These are phyloP conservation scores for Dicrostonyx torquatus DNA, from an alignment of 2,797 vertebrate genomes.

Conservation along the genomic window DNA sequence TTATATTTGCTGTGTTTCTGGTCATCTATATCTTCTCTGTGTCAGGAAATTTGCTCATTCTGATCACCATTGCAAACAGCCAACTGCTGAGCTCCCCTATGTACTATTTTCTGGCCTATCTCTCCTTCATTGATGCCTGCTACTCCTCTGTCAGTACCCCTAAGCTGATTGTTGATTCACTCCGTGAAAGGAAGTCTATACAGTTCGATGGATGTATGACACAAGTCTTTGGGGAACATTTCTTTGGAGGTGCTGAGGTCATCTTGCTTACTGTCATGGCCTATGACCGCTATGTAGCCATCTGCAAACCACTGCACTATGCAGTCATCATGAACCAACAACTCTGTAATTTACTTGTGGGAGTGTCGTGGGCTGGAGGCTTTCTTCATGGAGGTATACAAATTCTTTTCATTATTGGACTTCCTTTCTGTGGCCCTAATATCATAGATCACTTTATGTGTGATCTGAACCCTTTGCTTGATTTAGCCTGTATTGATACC, in stretches of 20 bases:
- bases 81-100: conserved; percentile 20
- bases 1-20: conserved; percentile 71
- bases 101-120: conserved; percentile 70
- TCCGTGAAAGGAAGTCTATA: conserved; percentile 64
- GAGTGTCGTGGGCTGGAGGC: neutral
- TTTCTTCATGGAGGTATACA: conserved; percentile 53
- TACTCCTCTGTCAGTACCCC: conserved; percentile 65
- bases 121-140: conserved; percentile 73
- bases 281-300: conserved; percentile 78
- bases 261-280: conserved; percentile 75
- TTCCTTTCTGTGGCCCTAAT: conserved; percentile 57
- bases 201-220: conserved; percentile 48
- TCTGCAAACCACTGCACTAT: conserved; percentile 78
- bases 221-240: conserved; percentile 67
- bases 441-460: conserved; percentile 66
- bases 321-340: neutral
- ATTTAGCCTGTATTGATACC: conserved; percentile 12
- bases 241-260: conserved; percentile 59
- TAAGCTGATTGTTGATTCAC: conserved; percentile 58
- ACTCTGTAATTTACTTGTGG: neutral
- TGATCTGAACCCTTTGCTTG: conserved; percentile 54
- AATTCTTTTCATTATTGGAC: conserved; percentile 11
- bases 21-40: conserved; percentile 64
- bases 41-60: conserved; percentile 69
- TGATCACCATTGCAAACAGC: conserved; percentile 61